Base-by-base conservation (phyloP, 2,797 vertebrate genomes). In the Chelmon rostratus region DNA sequence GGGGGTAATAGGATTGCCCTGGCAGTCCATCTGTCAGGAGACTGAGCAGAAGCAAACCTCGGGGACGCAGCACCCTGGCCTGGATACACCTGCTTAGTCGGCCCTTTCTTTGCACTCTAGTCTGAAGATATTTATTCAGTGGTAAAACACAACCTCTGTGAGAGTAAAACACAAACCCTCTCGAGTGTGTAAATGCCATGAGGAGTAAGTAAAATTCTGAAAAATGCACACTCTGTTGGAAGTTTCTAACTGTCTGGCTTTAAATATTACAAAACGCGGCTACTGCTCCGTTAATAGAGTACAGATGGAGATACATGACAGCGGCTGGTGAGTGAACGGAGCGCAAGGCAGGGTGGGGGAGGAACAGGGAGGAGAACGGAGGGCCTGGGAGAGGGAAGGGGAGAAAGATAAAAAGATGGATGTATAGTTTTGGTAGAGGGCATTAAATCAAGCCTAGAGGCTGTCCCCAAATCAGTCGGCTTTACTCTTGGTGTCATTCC, bases 401-500 rank as follows among this genome's bases (percentile, higher is more conserved):
- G 62, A 86, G 57, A 83, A 72, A 86, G 88, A 89, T 85, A 91
- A 92, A 93, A 93, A 94, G 91, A 94, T 91, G 88, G 83, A 92
- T 93, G 91, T 78, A 85, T 93, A 92, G 92, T 93, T 95, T 95
- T 92, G 88, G 87, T 88, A 89, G 81, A 91, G 86, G 84, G 89
- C 89, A 93, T 95, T 94, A 95, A 92, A 93, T 90, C 89, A 88
- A 88, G 92, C 92, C 93, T 87, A 88, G 86, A 91, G 95, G 93
- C 92, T 89, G 91, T 86, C 83, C 82, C 91, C 91, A 92, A 94
- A 92, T 93, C 95, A 87, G 89, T 64, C 71, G 63, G 91, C 92
- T 94, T 94, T 94, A 93, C 91, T 91, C 89, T 87, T 88, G 89
- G 92, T 93, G 93, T 90, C 90, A 92, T 94, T 95, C 92, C 94